These are phyloP conservation scores for Clostera curtula DNA, from an alignment of 2,888 invertebrate species.

Conservation along the genomic window DNA sequence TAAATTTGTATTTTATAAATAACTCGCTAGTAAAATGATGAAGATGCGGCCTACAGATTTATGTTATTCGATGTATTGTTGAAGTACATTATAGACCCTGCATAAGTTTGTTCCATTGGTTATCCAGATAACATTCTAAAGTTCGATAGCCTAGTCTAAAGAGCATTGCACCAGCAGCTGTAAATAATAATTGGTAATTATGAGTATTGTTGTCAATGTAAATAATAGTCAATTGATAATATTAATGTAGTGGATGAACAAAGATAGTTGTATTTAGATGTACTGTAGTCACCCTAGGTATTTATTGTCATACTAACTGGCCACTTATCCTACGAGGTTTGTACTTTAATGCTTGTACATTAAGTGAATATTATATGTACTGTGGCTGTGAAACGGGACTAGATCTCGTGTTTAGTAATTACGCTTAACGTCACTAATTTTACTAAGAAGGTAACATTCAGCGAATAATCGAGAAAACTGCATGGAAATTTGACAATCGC, in stretches of 20 bases:
- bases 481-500: constrained; percentile 19
- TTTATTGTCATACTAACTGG: constrained; percentile 38
- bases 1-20: no score
- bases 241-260: constrained; percentile 41
- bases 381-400: constrained; percentile 69
- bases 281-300: constrained; percentile 43
- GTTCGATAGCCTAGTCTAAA: no score
- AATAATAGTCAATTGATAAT: constrained; percentile 60
- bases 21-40: no score
- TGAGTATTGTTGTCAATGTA: constrained; percentile 42
- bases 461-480: constrained; percentile 22
- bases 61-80: no score
- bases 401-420: constrained; percentile 56
- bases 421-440: constrained; percentile 67
- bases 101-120: neutral
- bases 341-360: constrained; percentile 62
- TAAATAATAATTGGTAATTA: constrained; percentile 36
- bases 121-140: constrained; percentile 12
- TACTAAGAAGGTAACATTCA: constrained; percentile 32
- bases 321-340: constrained; percentile 48
- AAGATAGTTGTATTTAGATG: constrained; percentile 40
- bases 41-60: no score
- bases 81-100: no score
- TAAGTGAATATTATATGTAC: constrained; percentile 63
- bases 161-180: constrained; percentile 25